Evolutionary conservation across 2,888 invertebrate species (phyloP).

Genomic region (Ophion obscuratus): DNA sequence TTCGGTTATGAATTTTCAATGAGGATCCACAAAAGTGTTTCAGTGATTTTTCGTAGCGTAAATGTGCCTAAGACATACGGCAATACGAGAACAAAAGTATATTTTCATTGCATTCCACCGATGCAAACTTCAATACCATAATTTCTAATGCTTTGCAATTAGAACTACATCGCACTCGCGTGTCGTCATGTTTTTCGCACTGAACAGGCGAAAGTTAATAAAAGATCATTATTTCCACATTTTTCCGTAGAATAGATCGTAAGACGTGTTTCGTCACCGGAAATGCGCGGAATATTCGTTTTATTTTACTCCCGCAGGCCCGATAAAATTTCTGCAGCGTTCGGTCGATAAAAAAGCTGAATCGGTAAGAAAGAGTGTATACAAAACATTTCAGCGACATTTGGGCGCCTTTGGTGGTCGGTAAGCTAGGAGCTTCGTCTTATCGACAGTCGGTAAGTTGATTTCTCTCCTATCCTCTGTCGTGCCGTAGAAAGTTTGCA

Average conservation of each 20-base stretch:
- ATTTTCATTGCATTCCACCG: no score
- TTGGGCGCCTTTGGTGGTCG: neutral
- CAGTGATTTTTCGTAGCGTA: no score
- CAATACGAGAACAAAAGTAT: no score
- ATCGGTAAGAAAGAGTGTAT: neutral
- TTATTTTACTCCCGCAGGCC: no score
- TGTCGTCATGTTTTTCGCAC: neutral
- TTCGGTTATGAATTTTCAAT: no score
- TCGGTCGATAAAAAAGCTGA: neutral
- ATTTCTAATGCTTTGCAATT: neutral
- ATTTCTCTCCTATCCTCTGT: neutral
- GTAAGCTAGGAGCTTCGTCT: neutral
- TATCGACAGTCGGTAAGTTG: conserved; percentile 2
- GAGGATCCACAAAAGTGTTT: no score
- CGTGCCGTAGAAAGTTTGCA: neutral
- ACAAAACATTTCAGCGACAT: neutral
- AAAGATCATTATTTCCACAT: neutral
- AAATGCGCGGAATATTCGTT: no score
- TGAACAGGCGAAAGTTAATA: neutral
- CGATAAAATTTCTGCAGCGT: neutral
- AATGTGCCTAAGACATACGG: no score
- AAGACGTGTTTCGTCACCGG: neutral
- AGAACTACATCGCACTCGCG: neutral
- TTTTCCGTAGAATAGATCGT: neutral
- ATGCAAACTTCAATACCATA: no score